Conservation (phyloP, 2,888 invertebrate species). For the Metalampra italica region DNA sequence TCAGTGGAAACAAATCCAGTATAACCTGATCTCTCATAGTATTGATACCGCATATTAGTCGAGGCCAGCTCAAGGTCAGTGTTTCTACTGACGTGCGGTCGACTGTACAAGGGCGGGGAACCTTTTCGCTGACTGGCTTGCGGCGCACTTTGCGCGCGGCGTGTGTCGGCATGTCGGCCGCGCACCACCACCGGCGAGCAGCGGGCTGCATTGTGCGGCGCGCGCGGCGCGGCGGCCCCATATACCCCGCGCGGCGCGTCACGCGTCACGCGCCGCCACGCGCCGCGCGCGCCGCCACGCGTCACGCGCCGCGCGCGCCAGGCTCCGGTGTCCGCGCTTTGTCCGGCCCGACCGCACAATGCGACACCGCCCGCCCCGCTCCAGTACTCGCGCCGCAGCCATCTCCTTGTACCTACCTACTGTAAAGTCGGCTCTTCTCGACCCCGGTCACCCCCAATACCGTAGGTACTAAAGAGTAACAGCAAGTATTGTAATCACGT, state of each 20-base stretch:
- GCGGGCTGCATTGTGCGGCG: too few relatives aligned
- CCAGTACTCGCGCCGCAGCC: background rate
- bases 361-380: background rate
- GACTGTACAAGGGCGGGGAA: conserved; percentile 14
- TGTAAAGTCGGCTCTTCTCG: too few relatives aligned
- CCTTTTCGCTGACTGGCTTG: conserved; percentile 53
- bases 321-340: background rate
- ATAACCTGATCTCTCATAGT: too few relatives aligned
- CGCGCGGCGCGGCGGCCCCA: conserved; percentile 3
- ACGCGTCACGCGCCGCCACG: background rate
- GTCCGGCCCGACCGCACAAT: background rate
- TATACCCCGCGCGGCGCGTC: conserved; percentile 4
- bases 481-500: too few relatives aligned
- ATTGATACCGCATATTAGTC: too few relatives aligned
- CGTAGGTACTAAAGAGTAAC: too few relatives aligned
- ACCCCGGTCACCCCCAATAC: too few relatives aligned
- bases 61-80: too few relatives aligned
- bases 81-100: too few relatives aligned
- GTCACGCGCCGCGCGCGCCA: background rate
- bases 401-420: too few relatives aligned
- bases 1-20: too few relatives aligned
- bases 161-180: conserved; percentile 13
- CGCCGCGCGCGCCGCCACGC: background rate
- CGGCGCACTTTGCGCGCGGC: conserved; percentile 51
- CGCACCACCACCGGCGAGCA: too few relatives aligned